phyloP scores from a whole-genome alignment of 1,140 invertebrate species.

The Drosophila kikkawai region DNA sequence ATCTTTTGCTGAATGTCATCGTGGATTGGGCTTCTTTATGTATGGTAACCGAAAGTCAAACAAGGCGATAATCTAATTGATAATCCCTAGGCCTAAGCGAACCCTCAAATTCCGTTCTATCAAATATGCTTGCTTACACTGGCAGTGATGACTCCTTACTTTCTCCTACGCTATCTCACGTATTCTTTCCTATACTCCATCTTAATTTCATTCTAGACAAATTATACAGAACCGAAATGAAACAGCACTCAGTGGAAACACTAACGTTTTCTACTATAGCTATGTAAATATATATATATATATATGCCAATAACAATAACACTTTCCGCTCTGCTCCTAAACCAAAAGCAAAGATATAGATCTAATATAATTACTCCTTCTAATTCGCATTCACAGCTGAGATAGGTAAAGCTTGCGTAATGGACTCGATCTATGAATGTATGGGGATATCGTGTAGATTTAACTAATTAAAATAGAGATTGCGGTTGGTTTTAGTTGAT shows the following conservation, averaged over 20 bases:
- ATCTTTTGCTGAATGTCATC: slow-evolving; percentile 63
- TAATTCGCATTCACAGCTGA: slow-evolving; percentile 72
- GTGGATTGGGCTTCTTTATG: slow-evolving; percentile 12
- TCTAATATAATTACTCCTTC: slow-evolving; percentile 24
- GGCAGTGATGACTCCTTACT: slow-evolving; percentile 67
- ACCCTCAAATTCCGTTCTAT: slow-evolving; percentile 27
- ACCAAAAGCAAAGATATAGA: slow-evolving; percentile 27
- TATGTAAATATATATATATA: slow-evolving; percentile 37
- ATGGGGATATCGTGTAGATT: slow-evolving; percentile 61
- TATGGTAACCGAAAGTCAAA: slow-evolving; percentile 31
- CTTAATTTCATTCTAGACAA: slow-evolving; percentile 22
- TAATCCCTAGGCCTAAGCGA: slow-evolving; percentile 21
- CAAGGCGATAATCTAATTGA: slow-evolving; percentile 26
- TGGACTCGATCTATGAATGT: slow-evolving; percentile 31
- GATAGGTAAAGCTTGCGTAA: slow-evolving; percentile 58
- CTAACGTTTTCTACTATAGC: slow-evolving; percentile 26
- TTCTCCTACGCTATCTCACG: slow-evolving; percentile 4
- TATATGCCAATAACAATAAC: slow-evolving; percentile 68
- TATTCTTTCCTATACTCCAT: too few species aligned
- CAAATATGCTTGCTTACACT: slow-evolving; percentile 53
- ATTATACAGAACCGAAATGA: slow-evolving; percentile 16
- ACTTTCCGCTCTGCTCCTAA: slow-evolving; percentile 24
- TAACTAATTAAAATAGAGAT: slow-evolving; percentile 77
- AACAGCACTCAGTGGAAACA: slow-evolving; percentile 14
- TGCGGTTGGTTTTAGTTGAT: slow-evolving; percentile 42